Base-by-base conservation (phyloP, 2,888 invertebrate species). In the Melanophora roralis region DNA sequence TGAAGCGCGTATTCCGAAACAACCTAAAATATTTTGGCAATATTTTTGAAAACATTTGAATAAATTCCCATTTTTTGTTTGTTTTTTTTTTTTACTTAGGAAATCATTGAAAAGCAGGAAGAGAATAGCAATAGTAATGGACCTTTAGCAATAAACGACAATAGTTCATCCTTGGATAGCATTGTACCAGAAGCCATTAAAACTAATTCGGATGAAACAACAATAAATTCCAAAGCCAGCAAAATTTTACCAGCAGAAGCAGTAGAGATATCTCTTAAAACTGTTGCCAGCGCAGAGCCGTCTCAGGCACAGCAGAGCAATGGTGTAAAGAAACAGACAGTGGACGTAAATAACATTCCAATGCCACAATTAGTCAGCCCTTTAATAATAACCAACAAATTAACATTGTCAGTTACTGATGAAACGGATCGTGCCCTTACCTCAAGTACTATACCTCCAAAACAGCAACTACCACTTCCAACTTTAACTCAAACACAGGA, bases 281-380 rank as follows among this genome's bases (percentile, higher is more conserved):
- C 43, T 23, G n/a, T n/a, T 9, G 21, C 21, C 11, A 5, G 14
- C 34, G 84, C 11, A 49, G 67, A 74, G 65, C 69, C 36, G 5
- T n/a, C n/a, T 51, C 32, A 49, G 55, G n/a, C 62, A 8, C 57
- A 64, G 38, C 69, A 69, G 43, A 77, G 69, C 49, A 76, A 80
- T 76, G 80, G 80, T 32, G 76, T 80, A 7, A 75, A 78, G 43
- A 88, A 88, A 83, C 43, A 86, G 32, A 83, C 86, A 76, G 90
- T 93, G 84, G 93, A 94, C 82, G 91, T 93, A 65, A 91, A 92
- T 75, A 94, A 95, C 90, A 95, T 95, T 86, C 94, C 94, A 23
- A 94, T 95, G 89, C 95, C 95, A 40, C 87, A 82, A 68, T 68
- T 82, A 59, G 82, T 81, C 83, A 72, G 71, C 83, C 64, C 87